Conservation (phyloP, 2,888 invertebrate genomes). For the Cantharis rustica region DNA sequence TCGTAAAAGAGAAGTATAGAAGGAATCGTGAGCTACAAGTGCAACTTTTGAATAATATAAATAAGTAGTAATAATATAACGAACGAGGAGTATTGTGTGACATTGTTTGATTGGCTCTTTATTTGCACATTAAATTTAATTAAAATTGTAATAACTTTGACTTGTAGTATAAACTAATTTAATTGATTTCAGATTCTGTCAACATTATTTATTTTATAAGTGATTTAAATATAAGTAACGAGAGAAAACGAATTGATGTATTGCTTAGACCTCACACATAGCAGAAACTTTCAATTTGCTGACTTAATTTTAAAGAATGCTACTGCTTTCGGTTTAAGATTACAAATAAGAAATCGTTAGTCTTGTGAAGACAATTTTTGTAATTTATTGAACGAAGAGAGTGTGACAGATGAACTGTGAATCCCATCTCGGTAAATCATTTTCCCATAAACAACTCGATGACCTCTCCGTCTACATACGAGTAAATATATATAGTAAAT, state of each 20-base stretch:
- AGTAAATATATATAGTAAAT: not conserved
- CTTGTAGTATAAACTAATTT: slow-evolving; percentile 24
- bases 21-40: not conserved
- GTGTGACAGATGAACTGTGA: slow-evolving; percentile 54
- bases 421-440: slow-evolving; percentile 56
- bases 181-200: slow-evolving; percentile 28
- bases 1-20: not conserved
- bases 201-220: slow-evolving; percentile 27
- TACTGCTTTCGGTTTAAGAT: not conserved
- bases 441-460: slow-evolving; percentile 44
- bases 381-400: slow-evolving; percentile 4
- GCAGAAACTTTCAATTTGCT: slow-evolving; percentile 4
- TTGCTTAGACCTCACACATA: slow-evolving; percentile 20
- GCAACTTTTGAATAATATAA: not conserved
- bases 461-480: not conserved
- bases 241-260: slow-evolving; percentile 10
- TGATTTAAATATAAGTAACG: slow-evolving; percentile 26
- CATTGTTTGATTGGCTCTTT: slow-evolving; percentile 18
- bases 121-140: slow-evolving; percentile 27
- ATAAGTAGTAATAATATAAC: not conserved
- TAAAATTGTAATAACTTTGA: slow-evolving; percentile 24
- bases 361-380: slow-evolving; percentile 11
- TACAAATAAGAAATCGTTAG: not conserved
- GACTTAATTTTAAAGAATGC: not conserved
- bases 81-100: not conserved